Percentiles rank a stretch among this genome's conserved stretches.
Conservation (phyloP, 2,888 invertebrate genomes). For the Notodromas monacha region DNA sequence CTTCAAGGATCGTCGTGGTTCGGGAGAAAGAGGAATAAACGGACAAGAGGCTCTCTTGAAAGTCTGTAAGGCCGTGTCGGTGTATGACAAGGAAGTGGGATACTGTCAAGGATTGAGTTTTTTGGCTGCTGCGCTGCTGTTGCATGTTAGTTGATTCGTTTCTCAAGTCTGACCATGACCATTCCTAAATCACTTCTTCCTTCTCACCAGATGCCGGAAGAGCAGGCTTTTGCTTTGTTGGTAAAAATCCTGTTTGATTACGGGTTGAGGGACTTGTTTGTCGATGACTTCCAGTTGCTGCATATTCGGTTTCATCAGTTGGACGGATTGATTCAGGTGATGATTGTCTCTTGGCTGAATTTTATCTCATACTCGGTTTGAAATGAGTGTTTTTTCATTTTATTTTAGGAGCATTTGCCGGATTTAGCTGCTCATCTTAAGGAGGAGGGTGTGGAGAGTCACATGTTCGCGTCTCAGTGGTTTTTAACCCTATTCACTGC, state of each 20-base stretch:
- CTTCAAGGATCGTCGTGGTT: slow-evolving; percentile 12
- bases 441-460: slow-evolving; percentile 57
- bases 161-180: too few relatives aligned
- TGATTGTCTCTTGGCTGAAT: too few relatives aligned
- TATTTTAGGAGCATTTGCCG: slow-evolving; percentile 17
- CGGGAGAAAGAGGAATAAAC: too few relatives aligned
- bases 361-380: not conserved
- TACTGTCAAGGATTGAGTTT: slow-evolving; percentile 98
- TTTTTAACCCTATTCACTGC: slow-evolving; percentile 97
- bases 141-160: slow-evolving; percentile 59
- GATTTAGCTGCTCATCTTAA: slow-evolving; percentile 20
- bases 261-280: slow-evolving; percentile 49
- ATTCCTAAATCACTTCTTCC: not conserved
- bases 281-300: slow-evolving; percentile 81
- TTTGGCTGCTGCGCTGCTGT: slow-evolving; percentile 65
- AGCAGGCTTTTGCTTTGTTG: slow-evolving; percentile 87
- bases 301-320: slow-evolving; percentile 80
- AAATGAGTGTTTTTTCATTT: not conserved
- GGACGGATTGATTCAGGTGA: slow-evolving; percentile 66
- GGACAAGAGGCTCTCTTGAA: slow-evolving; percentile 86
- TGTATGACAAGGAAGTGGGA: slow-evolving; percentile 84
- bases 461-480: slow-evolving; percentile 99
- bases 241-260: slow-evolving; percentile 93
- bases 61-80: slow-evolving; percentile 85
- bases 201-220: slow-evolving; percentile 77